Evolutionary conservation across 2,888 invertebrate species (phyloP).

Genomic region (Hyposoter dolosus): DNA sequence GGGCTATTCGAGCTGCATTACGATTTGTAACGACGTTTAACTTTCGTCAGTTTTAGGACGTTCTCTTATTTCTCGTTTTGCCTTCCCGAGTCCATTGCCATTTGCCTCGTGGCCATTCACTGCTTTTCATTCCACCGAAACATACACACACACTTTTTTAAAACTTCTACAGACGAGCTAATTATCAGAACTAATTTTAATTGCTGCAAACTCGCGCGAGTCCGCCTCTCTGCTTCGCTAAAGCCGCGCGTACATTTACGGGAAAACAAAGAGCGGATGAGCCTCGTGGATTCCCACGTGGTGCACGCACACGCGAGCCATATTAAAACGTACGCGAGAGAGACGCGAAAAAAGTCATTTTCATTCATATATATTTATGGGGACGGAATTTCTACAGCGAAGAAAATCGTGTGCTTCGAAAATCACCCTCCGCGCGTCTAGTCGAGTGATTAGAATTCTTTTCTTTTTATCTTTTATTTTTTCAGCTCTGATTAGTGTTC

Average conservation of each 20-base stretch:
- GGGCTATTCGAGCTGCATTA: conserved; percentile 78
- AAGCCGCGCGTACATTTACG: conserved; percentile 47
- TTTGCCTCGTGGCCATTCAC: conserved; percentile 26
- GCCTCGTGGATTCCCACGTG: conserved; percentile 79
- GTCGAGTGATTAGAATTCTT: conserved; percentile 78
- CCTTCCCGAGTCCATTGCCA: conserved; percentile 77
- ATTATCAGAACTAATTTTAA: conserved; percentile 85
- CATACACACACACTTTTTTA: conserved; percentile 64
- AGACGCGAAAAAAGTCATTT: conserved; percentile 32
- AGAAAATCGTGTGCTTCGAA: conserved; percentile 58
- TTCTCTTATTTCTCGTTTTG: conserved; percentile 3
- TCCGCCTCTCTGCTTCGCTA: conserved; percentile 50
- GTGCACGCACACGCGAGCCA: conserved; percentile 63
- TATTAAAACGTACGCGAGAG: conserved; percentile 59
- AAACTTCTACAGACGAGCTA: conserved; percentile 72
- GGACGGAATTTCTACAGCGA: conserved; percentile 14
- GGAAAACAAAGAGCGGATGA: conserved; percentile 82
- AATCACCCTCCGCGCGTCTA: conserved; percentile 63
- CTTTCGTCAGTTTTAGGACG: conserved; percentile 78
- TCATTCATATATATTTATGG: not conserved
- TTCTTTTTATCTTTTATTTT: conserved; percentile 67
- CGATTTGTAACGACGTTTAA: conserved; percentile 80
- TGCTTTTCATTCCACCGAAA: conserved; percentile 36
- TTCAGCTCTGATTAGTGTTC: conserved; percentile 10
- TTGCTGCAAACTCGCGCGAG: conserved; percentile 81